Evolutionary conservation across 2,797 vertebrate genomes (phyloP).

Genomic region (Microchirus variegatus): DNA sequence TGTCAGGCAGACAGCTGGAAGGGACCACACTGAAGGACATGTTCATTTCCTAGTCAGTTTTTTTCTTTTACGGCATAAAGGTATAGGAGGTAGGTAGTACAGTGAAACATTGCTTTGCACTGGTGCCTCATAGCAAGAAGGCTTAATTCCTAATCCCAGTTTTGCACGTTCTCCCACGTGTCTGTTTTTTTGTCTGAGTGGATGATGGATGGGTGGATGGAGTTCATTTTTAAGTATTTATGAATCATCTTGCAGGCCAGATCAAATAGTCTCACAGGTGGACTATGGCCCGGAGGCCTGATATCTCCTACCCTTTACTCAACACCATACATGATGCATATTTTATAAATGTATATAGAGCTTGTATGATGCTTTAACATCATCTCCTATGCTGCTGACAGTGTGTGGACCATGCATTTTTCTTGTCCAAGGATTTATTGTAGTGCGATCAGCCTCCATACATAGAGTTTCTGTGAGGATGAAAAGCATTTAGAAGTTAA

Average conservation of each 20-base stretch:
- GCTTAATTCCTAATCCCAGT: no score
- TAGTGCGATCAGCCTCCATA: background rate
- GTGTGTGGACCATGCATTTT: background rate
- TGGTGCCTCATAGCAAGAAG: no score
- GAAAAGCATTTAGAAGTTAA: background rate
- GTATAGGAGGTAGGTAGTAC: no score
- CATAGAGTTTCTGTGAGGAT: background rate
- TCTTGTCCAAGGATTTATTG: background rate
- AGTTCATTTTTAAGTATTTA: background rate
- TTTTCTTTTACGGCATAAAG: no score
- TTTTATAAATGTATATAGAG: background rate
- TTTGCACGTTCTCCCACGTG: no score
- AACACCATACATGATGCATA: background rate
- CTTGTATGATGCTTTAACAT: background rate
- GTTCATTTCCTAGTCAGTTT: no score
- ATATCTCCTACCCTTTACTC: background rate
- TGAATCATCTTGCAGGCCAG: background rate
- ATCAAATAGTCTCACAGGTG: background rate
- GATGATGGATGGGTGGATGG: no score
- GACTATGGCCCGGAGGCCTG: background rate
- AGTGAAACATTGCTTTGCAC: no score
- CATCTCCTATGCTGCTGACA: background rate
- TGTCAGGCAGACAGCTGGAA: no score
- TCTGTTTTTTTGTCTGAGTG: no score
- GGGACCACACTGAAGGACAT: no score